These are phyloP conservation scores for Conchocele bisecta DNA, from an alignment of 2,888 invertebrate species.

Conservation along the genomic window DNA sequence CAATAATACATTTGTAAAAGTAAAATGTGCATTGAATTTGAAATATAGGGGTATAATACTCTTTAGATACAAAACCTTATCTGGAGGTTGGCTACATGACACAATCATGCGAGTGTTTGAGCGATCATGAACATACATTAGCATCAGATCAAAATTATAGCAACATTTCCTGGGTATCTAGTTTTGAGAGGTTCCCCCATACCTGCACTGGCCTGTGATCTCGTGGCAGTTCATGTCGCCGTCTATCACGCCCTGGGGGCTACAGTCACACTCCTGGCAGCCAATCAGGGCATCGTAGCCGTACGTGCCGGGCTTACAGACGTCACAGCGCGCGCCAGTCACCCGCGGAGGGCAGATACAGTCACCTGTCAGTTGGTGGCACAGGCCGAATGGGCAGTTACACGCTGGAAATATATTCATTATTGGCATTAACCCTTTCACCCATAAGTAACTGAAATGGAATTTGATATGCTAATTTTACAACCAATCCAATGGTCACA, in stretches of 20 bases:
- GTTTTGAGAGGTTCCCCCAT: slow-evolving; percentile 69
- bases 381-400: slow-evolving; percentile 91
- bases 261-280: slow-evolving; percentile 97
- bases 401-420: slow-evolving; percentile 83
- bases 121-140: too few relatives aligned
- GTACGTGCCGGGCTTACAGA: slow-evolving; percentile 91
- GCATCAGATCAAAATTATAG: too few relatives aligned
- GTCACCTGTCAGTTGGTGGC: slow-evolving; percentile 93
- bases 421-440: too few relatives aligned
- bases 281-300: slow-evolving; percentile 92
- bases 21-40: too few relatives aligned
- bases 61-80: too few relatives aligned
- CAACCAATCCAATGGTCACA: too few relatives aligned
- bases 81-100: too few relatives aligned
- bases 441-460: too few relatives aligned
- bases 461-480: too few relatives aligned
- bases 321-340: slow-evolving; percentile 93
- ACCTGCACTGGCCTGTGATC: slow-evolving; percentile 89
- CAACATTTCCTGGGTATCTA: neutral
- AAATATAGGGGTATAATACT: too few relatives aligned
- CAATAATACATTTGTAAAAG: too few relatives aligned
- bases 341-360: slow-evolving; percentile 97
- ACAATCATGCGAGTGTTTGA: too few relatives aligned
- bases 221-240: slow-evolving; percentile 94
- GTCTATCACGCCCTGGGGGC: slow-evolving; percentile 90